These are phyloP conservation scores for Tipula confusa DNA, from an alignment of 2,888 invertebrate genomes.

Conservation along the genomic window DNA sequence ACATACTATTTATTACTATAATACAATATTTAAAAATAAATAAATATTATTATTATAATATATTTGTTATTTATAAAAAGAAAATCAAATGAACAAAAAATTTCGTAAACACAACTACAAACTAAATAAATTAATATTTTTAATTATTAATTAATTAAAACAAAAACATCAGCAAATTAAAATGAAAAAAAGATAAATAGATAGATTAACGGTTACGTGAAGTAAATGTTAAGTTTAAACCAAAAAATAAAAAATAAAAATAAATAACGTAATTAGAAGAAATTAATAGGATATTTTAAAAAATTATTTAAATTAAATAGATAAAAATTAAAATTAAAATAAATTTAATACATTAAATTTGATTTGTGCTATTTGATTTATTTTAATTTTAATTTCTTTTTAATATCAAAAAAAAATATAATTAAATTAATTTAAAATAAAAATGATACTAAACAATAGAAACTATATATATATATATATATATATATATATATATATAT, in stretches of 20 bases:
- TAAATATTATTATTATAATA: neutral
- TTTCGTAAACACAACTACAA: neutral
- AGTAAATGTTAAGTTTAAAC: constrained; percentile 29
- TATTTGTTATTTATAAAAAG: constrained; percentile 12
- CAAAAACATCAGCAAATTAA: neutral
- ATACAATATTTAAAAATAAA: neutral
- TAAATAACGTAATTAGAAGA: constrained; percentile 28
- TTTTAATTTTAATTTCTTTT: neutral
- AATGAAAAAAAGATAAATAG: constrained; percentile 14
- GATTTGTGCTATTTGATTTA: neutral
- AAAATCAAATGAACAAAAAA: neutral
- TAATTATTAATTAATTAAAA: constrained; percentile 10
- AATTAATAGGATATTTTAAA: constrained; percentile 29
- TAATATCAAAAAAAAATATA: neutral
- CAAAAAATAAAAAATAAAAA: constrained; percentile 27
- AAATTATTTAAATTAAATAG: constrained; percentile 6
- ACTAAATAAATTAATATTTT: neutral
- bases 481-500: too few relatives aligned
- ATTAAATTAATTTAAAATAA: neutral
- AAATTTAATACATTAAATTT: neutral
- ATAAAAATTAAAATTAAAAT: constrained; percentile 20
- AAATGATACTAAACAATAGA: neutral
- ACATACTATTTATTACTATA: constrained; percentile 26
- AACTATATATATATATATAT: neutral
- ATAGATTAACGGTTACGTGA: constrained; percentile 31